These are phyloP conservation scores for Yponomeuta plumbellus DNA, from an alignment of 2,888 invertebrate species.

Conservation along the genomic window DNA sequence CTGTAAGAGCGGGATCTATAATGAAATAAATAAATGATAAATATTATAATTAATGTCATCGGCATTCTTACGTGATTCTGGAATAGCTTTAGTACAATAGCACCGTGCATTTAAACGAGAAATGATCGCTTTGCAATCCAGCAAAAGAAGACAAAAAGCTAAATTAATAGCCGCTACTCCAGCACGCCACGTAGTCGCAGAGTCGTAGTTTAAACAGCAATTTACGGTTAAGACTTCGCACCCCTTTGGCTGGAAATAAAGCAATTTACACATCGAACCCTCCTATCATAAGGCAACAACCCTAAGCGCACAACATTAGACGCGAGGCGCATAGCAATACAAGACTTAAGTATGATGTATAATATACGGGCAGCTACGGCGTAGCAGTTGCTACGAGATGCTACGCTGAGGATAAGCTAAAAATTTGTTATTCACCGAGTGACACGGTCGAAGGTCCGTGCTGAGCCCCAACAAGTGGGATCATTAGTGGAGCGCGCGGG, in stretches of 20 bases:
- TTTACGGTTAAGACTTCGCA: background rate
- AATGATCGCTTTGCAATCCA: background rate
- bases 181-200: background rate
- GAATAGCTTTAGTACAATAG: too few relatives aligned
- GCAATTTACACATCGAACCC: conserved; percentile 6
- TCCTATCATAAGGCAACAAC: background rate
- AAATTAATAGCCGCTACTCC: background rate
- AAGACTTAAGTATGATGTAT: conserved; percentile 33
- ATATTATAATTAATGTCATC: too few relatives aligned
- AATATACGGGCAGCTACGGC: conserved; percentile 36
- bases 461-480: conserved; percentile 73
- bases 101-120: background rate
- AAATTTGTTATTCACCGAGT: conserved; percentile 72
- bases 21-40: too few relatives aligned
- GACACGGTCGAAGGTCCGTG: conserved; percentile 68
- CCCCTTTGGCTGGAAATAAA: conserved; percentile 4
- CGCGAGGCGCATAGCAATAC: conserved; percentile 29
- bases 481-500: conserved; percentile 61
- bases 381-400: conserved; percentile 23
- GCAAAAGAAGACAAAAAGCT: background rate
- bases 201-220: background rate
- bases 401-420: conserved; percentile 43
- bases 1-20: too few relatives aligned
- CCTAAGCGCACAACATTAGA: conserved; percentile 17
- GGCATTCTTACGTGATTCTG: too few relatives aligned